Conservation (phyloP, 2,888 invertebrate species). For the Eristalinus sepulchralis region DNA sequence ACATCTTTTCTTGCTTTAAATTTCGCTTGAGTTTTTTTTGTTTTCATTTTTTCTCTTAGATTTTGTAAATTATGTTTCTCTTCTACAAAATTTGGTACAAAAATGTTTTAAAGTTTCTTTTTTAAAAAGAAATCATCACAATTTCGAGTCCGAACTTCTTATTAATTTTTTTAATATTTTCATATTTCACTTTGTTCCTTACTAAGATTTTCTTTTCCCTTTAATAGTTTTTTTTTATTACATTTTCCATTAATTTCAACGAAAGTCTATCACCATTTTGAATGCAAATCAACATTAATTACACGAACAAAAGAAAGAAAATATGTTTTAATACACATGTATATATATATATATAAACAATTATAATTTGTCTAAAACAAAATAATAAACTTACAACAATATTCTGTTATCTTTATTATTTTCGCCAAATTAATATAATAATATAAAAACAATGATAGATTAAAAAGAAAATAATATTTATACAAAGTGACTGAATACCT, state of each 20-base stretch:
- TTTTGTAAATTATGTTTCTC: neutral
- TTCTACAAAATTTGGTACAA: constrained; percentile 67
- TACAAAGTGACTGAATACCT: constrained; percentile 43
- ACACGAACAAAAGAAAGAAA: constrained; percentile 47
- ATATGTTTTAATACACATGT: constrained; percentile 26
- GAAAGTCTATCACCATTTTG: constrained; percentile 64
- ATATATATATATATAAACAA: constrained; percentile 54
- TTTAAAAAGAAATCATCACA: constrained; percentile 69
- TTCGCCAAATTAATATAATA: constrained; percentile 45
- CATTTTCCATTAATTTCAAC: constrained; percentile 22
- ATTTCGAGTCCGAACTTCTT: constrained; percentile 66
- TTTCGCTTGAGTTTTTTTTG: constrained; percentile 20
- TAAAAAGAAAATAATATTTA: constrained; percentile 33
- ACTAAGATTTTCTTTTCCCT: constrained; percentile 19
- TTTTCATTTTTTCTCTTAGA: neutral
- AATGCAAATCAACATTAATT: constrained; percentile 55
- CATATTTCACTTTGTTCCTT: constrained; percentile 19
- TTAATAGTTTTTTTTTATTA: constrained; percentile 18
- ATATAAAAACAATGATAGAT: constrained; percentile 37
- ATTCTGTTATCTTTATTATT: constrained; percentile 17
- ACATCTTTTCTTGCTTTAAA: constrained; percentile 29
- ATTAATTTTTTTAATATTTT: neutral
- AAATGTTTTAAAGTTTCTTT: constrained; percentile 60
- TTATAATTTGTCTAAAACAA: constrained; percentile 65
- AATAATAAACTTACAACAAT: constrained; percentile 49